These are phyloP conservation scores for Sipunculus nudus DNA, from an alignment of 2,888 invertebrate genomes.

Conservation along the genomic window DNA sequence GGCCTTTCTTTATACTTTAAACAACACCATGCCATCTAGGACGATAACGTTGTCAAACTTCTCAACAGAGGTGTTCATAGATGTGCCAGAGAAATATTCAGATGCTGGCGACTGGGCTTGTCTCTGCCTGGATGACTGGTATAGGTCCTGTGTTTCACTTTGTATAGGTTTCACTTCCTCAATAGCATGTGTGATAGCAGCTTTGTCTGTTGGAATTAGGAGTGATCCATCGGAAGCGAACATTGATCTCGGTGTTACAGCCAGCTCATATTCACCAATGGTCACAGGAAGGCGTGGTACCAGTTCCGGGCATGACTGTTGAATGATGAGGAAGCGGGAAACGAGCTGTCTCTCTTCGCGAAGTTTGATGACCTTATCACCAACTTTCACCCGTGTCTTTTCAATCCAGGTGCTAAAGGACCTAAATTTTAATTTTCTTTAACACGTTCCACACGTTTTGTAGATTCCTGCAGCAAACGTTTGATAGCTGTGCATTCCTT, in stretches of 20 bases:
- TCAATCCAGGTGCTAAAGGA: conserved; percentile 6
- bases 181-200: conserved; percentile 19
- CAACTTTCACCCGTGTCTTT: neutral
- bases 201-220: conserved; percentile 20
- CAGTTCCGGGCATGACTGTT: conserved; percentile 6
- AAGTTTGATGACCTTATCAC: conserved; percentile 13
- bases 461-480: no score
- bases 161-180: conserved; percentile 1
- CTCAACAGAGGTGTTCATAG: no score
- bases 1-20: conserved; percentile 15
- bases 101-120: no score
- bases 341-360: conserved; percentile 5
- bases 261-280: conserved; percentile 21
- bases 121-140: no score
- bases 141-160: no score
- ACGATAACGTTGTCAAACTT: no score
- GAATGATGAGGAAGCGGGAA: conserved; percentile 7
- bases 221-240: conserved; percentile 21
- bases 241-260: conserved; percentile 10
- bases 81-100: no score
- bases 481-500: conserved; percentile 14
- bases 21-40: conserved; percentile 24
- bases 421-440: conserved; percentile 12
- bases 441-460: conserved; percentile 5
- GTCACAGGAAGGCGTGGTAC: conserved; percentile 19